Base-by-base conservation (phyloP, 2,888 invertebrate species). In the Tyria jacobaeae region DNA sequence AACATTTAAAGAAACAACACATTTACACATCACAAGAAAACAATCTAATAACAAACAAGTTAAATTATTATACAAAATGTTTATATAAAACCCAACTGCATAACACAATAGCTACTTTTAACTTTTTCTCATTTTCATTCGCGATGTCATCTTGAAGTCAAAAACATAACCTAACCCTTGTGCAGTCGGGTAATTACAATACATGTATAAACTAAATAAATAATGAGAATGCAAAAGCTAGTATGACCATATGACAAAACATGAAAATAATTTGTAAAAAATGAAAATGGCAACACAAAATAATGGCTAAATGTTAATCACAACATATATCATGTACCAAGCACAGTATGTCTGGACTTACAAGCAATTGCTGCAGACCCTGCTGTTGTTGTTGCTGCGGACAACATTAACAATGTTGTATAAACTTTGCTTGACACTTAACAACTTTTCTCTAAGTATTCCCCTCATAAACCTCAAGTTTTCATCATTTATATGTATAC, bases 301-400 rank as follows among this genome's bases (percentile, higher is more conserved):
- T 72, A 76, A 78, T 74, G 70, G 69, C 72, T 78, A 80, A 78
- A 83, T 85, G 88, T 89, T 90, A 91, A 89, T 89, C 88, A 91
- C 88, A 90, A 90, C 87, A 88, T 80, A 87, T 79, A 89, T 73
- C 74, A 78, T 86, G 86, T 86, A 88, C 84, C 84, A 89, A 88
- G 87, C 86, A 83, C 83, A 78, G 83, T 81, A 81, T 85, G 78
- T 81, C 82, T 79, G 78, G 91, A 97, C 97, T 97, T 96, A 98
- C 98, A 96, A 98, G 96, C 94, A 98, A 96, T 94, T 97, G 97
- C 93, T 97, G 97, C 82, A 98, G 96, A 92, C 97, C 97, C 93
- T 97, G 97, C 95, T 97, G 97, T 94, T 97, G 97, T 94, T 97
- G 97, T 96, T 97, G 97, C 97, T 97, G 76, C 71, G 96, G 94